Percentiles rank a stretch among this genome's conserved stretches.
Evolutionary conservation across 2,113 vertebrate genomes (phyloP).

Genomic region (Phaetusa simplex): DNA sequence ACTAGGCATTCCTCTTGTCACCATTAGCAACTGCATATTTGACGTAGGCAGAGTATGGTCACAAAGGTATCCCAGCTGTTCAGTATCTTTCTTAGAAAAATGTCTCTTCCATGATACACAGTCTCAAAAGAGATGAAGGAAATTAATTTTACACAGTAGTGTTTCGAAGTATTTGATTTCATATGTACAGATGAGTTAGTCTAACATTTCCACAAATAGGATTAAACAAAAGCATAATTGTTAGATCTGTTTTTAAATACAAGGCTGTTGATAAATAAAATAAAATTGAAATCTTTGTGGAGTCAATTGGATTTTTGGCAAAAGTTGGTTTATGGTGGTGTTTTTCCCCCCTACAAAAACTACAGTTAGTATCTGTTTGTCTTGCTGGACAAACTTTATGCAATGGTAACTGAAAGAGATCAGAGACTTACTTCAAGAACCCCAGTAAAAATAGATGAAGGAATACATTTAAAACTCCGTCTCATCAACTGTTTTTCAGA

Average conservation of each 20-base stretch:
- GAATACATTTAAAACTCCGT: neutral
- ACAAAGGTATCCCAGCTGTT: neutral
- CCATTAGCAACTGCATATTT: neutral
- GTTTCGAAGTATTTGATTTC: neutral
- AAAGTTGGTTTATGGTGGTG: neutral
- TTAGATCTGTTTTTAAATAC: neutral
- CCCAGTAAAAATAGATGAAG: neutral
- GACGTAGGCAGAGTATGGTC: neutral
- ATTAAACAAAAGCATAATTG: neutral
- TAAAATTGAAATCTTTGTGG: neutral
- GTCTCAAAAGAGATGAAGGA: neutral
- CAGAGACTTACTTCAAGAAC: neutral
- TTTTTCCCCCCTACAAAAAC: neutral
- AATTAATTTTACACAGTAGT: neutral
- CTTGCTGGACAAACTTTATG: neutral
- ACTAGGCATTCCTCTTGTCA: neutral
- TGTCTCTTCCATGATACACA: accelerated
- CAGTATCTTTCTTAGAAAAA: neutral
- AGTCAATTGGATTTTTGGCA: neutral
- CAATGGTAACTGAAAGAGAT: neutral
- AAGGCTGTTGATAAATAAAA: neutral
- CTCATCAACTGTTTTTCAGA: neutral
- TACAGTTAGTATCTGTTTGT: neutral
- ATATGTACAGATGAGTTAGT: neutral
- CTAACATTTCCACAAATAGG: neutral